These are phyloP conservation scores for Clarias pachynema DNA, from an alignment of 2,797 vertebrate genomes.

Conservation along the genomic window DNA sequence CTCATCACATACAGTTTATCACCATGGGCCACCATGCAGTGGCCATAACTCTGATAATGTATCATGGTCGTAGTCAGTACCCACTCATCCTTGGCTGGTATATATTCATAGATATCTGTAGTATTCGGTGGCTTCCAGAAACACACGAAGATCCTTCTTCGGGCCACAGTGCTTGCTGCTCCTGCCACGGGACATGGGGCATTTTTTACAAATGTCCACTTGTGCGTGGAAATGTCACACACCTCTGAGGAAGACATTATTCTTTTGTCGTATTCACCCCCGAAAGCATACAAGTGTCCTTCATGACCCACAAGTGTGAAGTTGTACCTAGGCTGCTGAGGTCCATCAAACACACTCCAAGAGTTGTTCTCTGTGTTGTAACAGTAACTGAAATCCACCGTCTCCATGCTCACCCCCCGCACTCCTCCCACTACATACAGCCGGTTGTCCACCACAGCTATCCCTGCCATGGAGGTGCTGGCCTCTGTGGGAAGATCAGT, in stretches of 20 bases:
- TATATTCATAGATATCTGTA: constrained; percentile 87
- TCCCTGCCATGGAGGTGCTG: constrained; percentile 92
- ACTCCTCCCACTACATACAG: constrained; percentile 92
- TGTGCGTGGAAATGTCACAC: constrained; percentile 72
- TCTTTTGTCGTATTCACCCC: constrained; percentile 83
- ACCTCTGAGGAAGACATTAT: constrained; percentile 83
- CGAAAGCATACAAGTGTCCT: constrained; percentile 85
- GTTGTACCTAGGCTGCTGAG: constrained; percentile 87
- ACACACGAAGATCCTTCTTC: constrained; percentile 89
- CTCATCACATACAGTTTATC: constrained; percentile 94
- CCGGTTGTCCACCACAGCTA: constrained; percentile 86
- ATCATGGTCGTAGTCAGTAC: constrained; percentile 81
- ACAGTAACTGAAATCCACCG: constrained; percentile 87
- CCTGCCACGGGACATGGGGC: constrained; percentile 83
- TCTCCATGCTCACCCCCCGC: constrained; percentile 83
- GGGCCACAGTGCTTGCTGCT: constrained; percentile 80
- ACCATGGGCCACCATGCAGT: constrained; percentile 92
- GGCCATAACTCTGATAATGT: constrained; percentile 89
- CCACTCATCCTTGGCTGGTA: constrained; percentile 77
- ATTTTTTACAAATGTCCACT: constrained; percentile 82
- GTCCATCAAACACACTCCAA: constrained; percentile 85
- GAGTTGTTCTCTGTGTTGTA: constrained; percentile 78
- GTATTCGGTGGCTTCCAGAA: constrained; percentile 91
- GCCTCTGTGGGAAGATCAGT: constrained; percentile 85
- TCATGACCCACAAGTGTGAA: constrained; percentile 84